Conservation (phyloP, 2,888 invertebrate genomes). For the Megaustenia siamemsis region DNA sequence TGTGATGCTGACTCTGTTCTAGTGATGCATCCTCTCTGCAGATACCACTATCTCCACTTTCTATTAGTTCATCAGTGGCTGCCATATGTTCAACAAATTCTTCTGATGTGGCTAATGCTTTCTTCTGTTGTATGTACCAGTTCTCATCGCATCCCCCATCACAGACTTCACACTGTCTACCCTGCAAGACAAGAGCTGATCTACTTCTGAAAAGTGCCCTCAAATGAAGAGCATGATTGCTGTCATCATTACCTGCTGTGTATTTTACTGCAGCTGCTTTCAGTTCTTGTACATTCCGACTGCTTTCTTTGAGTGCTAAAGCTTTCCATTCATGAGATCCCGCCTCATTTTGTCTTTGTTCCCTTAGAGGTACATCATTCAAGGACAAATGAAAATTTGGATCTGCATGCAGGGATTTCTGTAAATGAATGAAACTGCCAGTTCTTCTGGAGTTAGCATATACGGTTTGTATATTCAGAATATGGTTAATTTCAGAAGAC, state of each 20-base stretch:
- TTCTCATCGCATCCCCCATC: not conserved
- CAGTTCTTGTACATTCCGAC: not conserved
- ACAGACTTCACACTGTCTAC: not conserved
- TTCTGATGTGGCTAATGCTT: not conserved
- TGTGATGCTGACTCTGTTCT: not conserved
- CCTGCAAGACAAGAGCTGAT: not conserved
- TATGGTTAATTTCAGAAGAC: not conserved
- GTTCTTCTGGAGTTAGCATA: not conserved
- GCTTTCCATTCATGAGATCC: not conserved
- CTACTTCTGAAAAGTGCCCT: not conserved
- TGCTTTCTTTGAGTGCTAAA: not conserved
- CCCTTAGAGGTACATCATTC: constrained; percentile 17
- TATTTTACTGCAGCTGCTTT: not conserved
- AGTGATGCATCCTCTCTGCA: not conserved
- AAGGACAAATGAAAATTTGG: not conserved
- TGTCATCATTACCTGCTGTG: not conserved
- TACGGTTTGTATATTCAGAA: not conserved
- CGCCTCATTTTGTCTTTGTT: not conserved
- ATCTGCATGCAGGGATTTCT: not conserved
- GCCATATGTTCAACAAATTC: too few species aligned
- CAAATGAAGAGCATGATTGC: too few species aligned
- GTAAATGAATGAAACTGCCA: not conserved
- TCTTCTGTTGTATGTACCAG: not conserved
- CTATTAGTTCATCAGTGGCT: not conserved
- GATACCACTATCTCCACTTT: not conserved